These are phyloP conservation scores for Kryptolebias marmoratus DNA, from an alignment of 2,113 vertebrate genomes.

Conservation along the genomic window DNA sequence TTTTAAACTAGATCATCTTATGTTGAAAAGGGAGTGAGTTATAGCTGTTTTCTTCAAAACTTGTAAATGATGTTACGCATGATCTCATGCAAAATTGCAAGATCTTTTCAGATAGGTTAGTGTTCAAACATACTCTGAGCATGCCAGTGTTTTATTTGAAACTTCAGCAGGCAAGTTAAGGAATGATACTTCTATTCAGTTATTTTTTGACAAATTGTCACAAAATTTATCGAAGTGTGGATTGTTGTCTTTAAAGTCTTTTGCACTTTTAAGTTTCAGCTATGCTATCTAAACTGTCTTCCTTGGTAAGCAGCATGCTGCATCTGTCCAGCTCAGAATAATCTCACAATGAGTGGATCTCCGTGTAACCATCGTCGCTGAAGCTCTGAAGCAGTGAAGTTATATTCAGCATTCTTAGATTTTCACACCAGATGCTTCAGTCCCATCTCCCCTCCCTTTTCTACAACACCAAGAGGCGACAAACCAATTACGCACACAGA, in stretches of 20 bases:
- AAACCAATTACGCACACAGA: slow-evolving; percentile 33
- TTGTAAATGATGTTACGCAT: too few relatives aligned
- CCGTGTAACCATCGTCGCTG: slow-evolving; percentile 8
- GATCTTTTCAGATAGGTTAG: too few relatives aligned
- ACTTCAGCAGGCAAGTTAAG: too few relatives aligned
- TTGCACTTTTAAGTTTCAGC: background rate
- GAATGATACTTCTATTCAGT: too few relatives aligned
- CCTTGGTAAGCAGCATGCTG: background rate
- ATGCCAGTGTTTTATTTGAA: too few relatives aligned
- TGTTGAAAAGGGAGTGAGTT: too few relatives aligned
- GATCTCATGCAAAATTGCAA: too few relatives aligned
- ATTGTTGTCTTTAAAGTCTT: background rate
- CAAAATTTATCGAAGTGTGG: background rate
- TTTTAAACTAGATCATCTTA: too few relatives aligned
- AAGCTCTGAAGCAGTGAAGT: slow-evolving; percentile 24
- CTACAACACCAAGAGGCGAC: slow-evolving; percentile 9
- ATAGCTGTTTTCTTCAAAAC: too few relatives aligned
- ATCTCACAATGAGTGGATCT: slow-evolving; percentile 27
- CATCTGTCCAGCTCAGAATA: background rate
- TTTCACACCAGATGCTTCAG: slow-evolving; percentile 63
- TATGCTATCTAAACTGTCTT: background rate
- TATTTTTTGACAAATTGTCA: too few relatives aligned
- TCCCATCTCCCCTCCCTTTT: slow-evolving; percentile 30
- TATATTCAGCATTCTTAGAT: slow-evolving; percentile 32
- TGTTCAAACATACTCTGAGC: too few relatives aligned